Evolutionary conservation across 2,113 vertebrate genomes (phyloP), one percentile per base, ranked within the genome.

Genomic region (Hydropotes inermis): DNA sequence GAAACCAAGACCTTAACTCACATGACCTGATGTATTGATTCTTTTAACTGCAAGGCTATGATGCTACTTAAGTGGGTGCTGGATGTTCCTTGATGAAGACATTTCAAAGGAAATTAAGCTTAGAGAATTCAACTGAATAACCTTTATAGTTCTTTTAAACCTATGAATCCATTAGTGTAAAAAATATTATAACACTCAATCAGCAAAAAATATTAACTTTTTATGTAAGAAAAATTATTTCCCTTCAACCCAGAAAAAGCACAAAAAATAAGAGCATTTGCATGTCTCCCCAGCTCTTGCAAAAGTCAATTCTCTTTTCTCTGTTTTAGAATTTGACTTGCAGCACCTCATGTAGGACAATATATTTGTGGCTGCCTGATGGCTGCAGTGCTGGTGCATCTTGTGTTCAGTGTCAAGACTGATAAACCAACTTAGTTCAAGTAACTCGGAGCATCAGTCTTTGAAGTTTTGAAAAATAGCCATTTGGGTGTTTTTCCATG

Each of bases 401-500:
- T 1, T 83, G 47, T 28, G n/a, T 33, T 67, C 74, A 28, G 14
- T 33, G 74, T 81, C 64, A 64, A 95, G 87, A 70, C 6, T 19
- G 30, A 94, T 25, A 70, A 94, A 67, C 55, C 55, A 87, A 81
- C 67, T 88, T 47, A 88, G 67, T 78, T 76, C 36, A 28, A 89
- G 94, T 36, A 57, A 50, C 47, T 97, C 60, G 74, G 91, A 87
- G 57, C 55, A 96, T 36, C 33, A 58, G 70, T 43, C 78, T 96
- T 93, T 91, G 87, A 96, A 95, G 84, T 95, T 87, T 27, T 97
- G 87, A 87, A 97, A 96, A 97, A 92, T 7, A 87, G 52, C 70
- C 25, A 13, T 50, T 94, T 83, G 47, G 45, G 27, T 70, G 61
- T 91, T 95, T 95, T 60, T 83, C 92, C 36, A 60, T 0, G 5